Conservation (phyloP, 2,797 vertebrate genomes). For the Hybognathus amarus region DNA sequence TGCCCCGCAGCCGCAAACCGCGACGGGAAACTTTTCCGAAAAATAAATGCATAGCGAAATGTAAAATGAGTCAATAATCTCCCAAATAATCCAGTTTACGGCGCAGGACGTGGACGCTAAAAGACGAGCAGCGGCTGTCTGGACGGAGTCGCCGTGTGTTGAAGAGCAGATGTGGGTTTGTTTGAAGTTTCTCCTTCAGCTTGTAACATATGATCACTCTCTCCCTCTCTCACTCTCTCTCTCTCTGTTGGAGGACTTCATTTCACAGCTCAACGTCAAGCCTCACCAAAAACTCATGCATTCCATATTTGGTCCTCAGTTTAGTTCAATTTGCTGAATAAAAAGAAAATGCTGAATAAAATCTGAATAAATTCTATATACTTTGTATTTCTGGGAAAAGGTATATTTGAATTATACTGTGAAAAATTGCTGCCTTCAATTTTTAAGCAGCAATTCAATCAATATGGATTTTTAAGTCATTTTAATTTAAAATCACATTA, state of each 20-base stretch:
- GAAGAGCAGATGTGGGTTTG: slow-evolving; percentile 67
- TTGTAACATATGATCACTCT: slow-evolving; percentile 38
- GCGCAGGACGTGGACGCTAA: background rate
- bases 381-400: background rate
- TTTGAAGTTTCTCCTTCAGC: slow-evolving; percentile 62
- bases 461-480: too few relatives aligned
- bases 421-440: too few relatives aligned
- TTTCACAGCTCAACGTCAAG: background rate
- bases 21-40: slow-evolving; percentile 26
- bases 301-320: background rate
- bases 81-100: slow-evolving; percentile 25
- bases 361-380: background rate
- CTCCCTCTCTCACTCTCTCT: slow-evolving; percentile 45
- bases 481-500: too few relatives aligned
- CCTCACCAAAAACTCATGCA: background rate
- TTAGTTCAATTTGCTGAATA: too few relatives aligned
- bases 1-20: slow-evolving; percentile 31
- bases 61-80: background rate
- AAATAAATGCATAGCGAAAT: slow-evolving; percentile 49
- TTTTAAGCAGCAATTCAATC: too few relatives aligned
- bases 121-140: slow-evolving; percentile 58
- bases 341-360: background rate
- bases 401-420: too few relatives aligned
- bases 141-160: slow-evolving; percentile 52
- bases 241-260: slow-evolving; percentile 2